Base-by-base conservation (phyloP, 2,888 invertebrate species). In the Eilema caniola region DNA sequence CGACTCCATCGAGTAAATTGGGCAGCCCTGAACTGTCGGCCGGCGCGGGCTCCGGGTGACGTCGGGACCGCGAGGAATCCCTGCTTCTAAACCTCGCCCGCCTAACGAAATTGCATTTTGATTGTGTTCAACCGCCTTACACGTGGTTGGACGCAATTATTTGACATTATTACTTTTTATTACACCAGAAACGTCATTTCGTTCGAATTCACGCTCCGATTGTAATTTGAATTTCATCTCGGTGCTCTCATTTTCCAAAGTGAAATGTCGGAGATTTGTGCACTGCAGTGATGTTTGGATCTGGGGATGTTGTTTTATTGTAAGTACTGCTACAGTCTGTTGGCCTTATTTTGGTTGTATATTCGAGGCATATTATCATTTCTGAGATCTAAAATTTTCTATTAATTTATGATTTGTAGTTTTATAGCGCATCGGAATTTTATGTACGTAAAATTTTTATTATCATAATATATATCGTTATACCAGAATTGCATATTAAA, bases 31-130 rank as follows among this genome's bases (percentile, higher is more conserved):
- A 63, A 72, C 72, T 63, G 76, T 59, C 70, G 74, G 71, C 23
- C 57, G 71, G 71, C 75, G 72, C 72, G 76, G 75, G 67, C 67
- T 41, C n/a, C 28, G 64, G 57, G 53, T 20, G 56, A 59, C 60
- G 47, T 61, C 61, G 74, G 74, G 67, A 75, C 75, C 78, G 77
- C 82, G 78, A 81, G 80, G 82, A 83, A 71, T 75, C 70, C 70
- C 41, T 23, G 60, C 37, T 69, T 37, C 64, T 69, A 74, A 71
- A 76, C 72, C 77, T 77, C 77, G 77, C 61, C 69, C 70, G 77
- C 79, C 81, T 85, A 83, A 88, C 88, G 77, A 91, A 92, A 93
- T 93, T 90, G 91, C 92, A 92, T 90, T 92, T 89, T 89, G 89
- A 92, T 92, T 90, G 90, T 87, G 82, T 84, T 85, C 87, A 80